Percentiles rank a stretch among this genome's conserved stretches.
Evolutionary conservation across 2,113 vertebrate genomes (phyloP).

Genomic region (Prolemur simus): DNA sequence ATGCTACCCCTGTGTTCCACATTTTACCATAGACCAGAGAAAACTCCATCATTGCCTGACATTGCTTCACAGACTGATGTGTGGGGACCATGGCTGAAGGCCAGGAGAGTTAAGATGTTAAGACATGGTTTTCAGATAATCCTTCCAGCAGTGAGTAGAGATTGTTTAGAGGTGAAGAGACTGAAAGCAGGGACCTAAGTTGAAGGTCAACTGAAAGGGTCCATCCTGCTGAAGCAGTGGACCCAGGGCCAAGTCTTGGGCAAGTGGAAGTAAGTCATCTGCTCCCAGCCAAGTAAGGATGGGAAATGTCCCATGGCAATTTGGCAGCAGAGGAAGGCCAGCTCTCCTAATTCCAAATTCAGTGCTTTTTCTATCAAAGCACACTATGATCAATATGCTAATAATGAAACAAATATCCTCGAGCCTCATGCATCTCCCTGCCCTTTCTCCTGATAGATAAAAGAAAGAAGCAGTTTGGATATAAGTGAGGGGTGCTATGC

Average conservation of each 20-base stretch:
- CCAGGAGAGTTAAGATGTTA: not conserved
- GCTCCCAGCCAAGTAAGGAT: not conserved
- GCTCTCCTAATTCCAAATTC: not conserved
- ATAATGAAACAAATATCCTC: not conserved
- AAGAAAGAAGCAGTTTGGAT: not conserved
- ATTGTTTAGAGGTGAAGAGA: not conserved
- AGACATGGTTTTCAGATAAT: not conserved
- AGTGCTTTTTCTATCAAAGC: not conserved
- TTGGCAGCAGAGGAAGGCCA: not conserved
- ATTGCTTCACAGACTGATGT: not conserved
- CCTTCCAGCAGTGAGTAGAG: not conserved
- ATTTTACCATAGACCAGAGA: not conserved
- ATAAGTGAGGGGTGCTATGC: not conserved
- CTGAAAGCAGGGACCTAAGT: not conserved
- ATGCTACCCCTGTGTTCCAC: not conserved
- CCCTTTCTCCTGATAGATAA: too few relatives aligned
- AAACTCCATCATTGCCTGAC: not conserved
- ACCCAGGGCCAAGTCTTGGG: not conserved
- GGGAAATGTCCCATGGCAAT: not conserved
- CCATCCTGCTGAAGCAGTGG: not conserved
- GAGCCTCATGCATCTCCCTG: not conserved
- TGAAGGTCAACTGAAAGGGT: not conserved
- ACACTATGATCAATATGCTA: not conserved
- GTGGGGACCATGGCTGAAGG: not conserved
- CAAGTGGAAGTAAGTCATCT: not conserved